Base-by-base conservation (phyloP, 2,113 vertebrate species). In the Protobothrops mucrosquamatus region DNA sequence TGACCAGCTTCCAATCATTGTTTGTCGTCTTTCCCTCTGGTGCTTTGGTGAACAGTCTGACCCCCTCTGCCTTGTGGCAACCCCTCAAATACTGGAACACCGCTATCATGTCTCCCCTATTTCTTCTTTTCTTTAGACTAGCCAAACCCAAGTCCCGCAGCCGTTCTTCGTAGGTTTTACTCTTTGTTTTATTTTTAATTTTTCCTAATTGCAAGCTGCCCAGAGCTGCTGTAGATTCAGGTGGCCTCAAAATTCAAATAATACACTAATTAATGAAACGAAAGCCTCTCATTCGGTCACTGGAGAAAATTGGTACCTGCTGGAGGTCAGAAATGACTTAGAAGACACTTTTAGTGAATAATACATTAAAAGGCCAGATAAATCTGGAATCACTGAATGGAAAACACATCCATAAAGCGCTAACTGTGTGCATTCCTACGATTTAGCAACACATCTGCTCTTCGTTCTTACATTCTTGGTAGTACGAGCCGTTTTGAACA, bases 401-500 rank as follows among this genome's bases (percentile, higher is more conserved):
- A 90, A n/a, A 90, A 26, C 5, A 20, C 22, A 29, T 12, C 8
- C 46, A 22, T 74, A 22, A 11, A 57, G 48, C 34, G 9, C 23
- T 24, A 22, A 20, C 6, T 54, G 29, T 7, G 26, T 54, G 48
- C 20, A 4, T 15, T 18, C 29, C 23, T n/a, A 6, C 12, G 8
- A 23, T 74, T 91, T 91, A 54, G 24, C 61, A 4, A 14, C 6
- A 8, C 6, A 22, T 3, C 12, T 18, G 18, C n/a, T 55, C 26
- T 4, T 85, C 52, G 3, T 52, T 91, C 22, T 15, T 46, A 87
- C 29, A 92, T 85, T 46, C 89, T 91, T 34, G 88, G 92, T 93
- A 94, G 46, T 90, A 48, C 51, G 91, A 59, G 59, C 88, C 11
- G 0, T 94, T 95, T 95, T 87, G 92, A 57, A 89, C 15, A 3